Conservation (phyloP, 1,140 invertebrate genomes). For the Zaprionus tsacasi region DNA sequence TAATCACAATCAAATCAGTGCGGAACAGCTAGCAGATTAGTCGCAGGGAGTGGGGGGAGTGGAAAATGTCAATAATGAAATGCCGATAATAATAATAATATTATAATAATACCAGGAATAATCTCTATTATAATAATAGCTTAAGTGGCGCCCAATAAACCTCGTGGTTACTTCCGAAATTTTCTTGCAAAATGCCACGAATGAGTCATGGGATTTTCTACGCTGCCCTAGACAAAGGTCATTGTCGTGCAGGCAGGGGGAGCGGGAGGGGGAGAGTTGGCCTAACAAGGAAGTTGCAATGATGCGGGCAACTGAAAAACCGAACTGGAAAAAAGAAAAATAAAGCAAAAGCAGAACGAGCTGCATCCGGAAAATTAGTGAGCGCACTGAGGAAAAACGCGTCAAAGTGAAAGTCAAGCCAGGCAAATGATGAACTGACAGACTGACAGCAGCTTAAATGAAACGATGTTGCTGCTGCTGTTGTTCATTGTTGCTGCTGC, state of each 20-base stretch:
- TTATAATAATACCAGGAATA: conserved; percentile 44
- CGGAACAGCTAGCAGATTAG: conserved; percentile 67
- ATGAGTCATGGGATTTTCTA: conserved; percentile 15
- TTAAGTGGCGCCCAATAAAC: conserved; percentile 47
- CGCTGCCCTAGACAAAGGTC: conserved; percentile 26
- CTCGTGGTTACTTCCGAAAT: not conserved
- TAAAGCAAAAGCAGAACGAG: conserved; percentile 40
- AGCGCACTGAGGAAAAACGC: conserved; percentile 70
- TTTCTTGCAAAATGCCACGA: not conserved
- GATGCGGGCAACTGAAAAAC: conserved; percentile 34
- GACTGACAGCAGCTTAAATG: conserved; percentile 38
- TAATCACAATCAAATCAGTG: conserved; percentile 78
- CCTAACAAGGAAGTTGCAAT: conserved; percentile 47
- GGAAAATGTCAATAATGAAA: conserved; percentile 55
- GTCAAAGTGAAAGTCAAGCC: conserved; percentile 70
- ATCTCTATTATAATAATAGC: conserved; percentile 59
- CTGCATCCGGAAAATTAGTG: conserved; percentile 79
- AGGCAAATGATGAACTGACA: conserved; percentile 44
- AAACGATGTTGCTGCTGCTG: conserved; percentile 15
- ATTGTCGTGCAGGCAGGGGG: conserved; percentile 8
- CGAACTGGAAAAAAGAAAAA: not conserved
- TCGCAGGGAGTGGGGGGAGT: not conserved
- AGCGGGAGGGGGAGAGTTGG: not conserved
- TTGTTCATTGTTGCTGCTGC: not conserved
- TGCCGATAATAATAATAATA: conserved; percentile 46